phyloP scores from a whole-genome alignment of 2,113 vertebrate species.

The Zeus faber region DNA sequence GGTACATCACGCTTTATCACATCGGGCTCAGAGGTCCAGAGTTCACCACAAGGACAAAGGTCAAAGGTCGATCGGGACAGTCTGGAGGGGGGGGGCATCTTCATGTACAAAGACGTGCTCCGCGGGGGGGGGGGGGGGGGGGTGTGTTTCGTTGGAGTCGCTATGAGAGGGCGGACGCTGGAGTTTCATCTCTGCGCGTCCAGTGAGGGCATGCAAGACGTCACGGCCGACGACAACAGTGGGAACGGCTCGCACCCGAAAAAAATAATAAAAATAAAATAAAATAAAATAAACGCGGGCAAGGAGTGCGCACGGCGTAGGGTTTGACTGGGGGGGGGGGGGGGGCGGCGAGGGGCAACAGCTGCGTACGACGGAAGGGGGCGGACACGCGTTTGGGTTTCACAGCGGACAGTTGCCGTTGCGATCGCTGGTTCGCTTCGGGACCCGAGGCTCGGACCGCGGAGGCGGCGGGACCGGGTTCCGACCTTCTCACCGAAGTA shows the following conservation, averaged over 20 bases:
- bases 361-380: not conserved
- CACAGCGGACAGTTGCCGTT: too few relatives aligned
- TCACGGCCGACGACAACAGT: constrained; percentile 12
- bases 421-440: too few relatives aligned
- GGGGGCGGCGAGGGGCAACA: not conserved
- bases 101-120: constrained; percentile 22
- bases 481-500: too few relatives aligned
- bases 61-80: constrained; percentile 25
- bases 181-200: constrained; percentile 24
- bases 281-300: too few relatives aligned
- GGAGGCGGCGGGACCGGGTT: too few relatives aligned
- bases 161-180: constrained; percentile 11
- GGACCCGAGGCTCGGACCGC: too few relatives aligned
- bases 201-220: constrained; percentile 37
- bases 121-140: constrained; percentile 10
- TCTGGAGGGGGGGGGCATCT: too few relatives aligned
- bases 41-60: constrained; percentile 47
- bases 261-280: too few relatives aligned
- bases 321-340: not conserved
- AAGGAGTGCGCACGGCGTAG: not conserved
- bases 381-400: too few relatives aligned
- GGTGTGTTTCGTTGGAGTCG: too few relatives aligned
- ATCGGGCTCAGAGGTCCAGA: constrained; percentile 57
- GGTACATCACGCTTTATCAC: constrained; percentile 51
- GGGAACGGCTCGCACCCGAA: too few relatives aligned